Percentiles rank a stretch among this genome's conserved stretches.
Evolutionary conservation across 2,797 vertebrate genomes (phyloP).

Genomic region (Pseudochaenichthys georgianus): DNA sequence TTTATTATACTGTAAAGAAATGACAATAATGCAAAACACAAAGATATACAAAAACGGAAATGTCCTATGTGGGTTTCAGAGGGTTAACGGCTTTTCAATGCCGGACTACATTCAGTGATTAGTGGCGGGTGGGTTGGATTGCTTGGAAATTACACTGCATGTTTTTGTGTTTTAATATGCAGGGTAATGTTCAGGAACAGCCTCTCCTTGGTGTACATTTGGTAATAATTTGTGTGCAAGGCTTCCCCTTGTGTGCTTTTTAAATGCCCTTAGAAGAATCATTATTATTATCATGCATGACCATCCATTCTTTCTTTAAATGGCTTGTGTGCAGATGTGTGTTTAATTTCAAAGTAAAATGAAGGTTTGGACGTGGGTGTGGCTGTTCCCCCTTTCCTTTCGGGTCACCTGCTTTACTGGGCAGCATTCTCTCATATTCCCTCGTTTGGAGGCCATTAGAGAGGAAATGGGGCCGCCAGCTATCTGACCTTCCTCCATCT

Average conservation of each 20-base stretch:
- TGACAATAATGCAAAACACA: too few relatives aligned
- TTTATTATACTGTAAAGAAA: too few relatives aligned
- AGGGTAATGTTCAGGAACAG: slow-evolving; percentile 39
- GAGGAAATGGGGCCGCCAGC: slow-evolving; percentile 83
- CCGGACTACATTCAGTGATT: slow-evolving; percentile 45
- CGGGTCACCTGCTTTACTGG: slow-evolving; percentile 80
- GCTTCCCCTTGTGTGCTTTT: slow-evolving; percentile 39
- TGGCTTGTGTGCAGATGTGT: slow-evolving; percentile 47
- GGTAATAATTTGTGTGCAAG: slow-evolving; percentile 60
- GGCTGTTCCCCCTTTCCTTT: slow-evolving; percentile 57
- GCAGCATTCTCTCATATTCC: slow-evolving; percentile 75
- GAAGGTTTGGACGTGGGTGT: slow-evolving; percentile 50
- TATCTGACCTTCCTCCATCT: slow-evolving; percentile 54
- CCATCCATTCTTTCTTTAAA: slow-evolving; percentile 57
- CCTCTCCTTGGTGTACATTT: slow-evolving; percentile 32
- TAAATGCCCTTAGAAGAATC: slow-evolving; percentile 23
- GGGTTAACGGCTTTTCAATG: slow-evolving; percentile 43
- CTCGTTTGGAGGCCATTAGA: slow-evolving; percentile 81
- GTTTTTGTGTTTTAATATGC: slow-evolving; percentile 27
- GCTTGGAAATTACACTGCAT: slow-evolving; percentile 55
- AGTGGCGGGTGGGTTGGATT: slow-evolving; percentile 32
- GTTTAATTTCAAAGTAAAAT: slow-evolving; percentile 26
- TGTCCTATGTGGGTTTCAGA: too few relatives aligned
- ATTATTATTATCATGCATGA: slow-evolving; percentile 57
- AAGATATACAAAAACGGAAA: too few relatives aligned